Percentiles rank a stretch among this genome's conserved stretches.
Conservation (phyloP, 2,888 invertebrate species). For the Dryocosmus kuriphilus region DNA sequence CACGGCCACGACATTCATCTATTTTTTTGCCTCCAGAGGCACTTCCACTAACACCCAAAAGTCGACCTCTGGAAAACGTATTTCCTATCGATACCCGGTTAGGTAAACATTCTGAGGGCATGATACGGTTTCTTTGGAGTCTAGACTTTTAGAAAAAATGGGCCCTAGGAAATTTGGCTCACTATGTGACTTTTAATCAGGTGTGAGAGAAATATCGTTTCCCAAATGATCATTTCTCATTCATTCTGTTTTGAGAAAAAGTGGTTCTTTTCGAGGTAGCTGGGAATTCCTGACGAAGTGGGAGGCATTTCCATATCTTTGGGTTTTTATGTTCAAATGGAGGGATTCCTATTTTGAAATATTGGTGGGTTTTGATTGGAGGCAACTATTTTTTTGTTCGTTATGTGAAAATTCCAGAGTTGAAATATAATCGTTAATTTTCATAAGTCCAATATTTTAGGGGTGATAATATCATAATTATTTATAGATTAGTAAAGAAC, state of each 20-base stretch:
- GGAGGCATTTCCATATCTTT: background rate
- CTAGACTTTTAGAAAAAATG: background rate
- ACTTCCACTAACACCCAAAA: slow-evolving; percentile 6
- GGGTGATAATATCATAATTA: no score
- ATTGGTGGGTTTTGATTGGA: no score
- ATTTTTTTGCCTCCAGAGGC: slow-evolving; percentile 40
- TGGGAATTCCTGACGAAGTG: background rate
- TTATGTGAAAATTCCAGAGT: background rate
- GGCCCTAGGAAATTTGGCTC: background rate
- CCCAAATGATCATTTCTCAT: slow-evolving; percentile 1
- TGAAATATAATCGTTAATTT: background rate
- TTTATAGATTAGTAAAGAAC: no score
- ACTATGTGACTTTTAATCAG: slow-evolving; percentile 17
- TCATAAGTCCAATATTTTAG: background rate
- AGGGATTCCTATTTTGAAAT: no score
- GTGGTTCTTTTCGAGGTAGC: background rate
- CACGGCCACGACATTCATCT: slow-evolving; percentile 64
- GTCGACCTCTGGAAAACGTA: slow-evolving; percentile 17
- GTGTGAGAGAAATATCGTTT: background rate
- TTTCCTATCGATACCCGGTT: slow-evolving; percentile 1
- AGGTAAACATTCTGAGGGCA: background rate
- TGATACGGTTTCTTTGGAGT: background rate
- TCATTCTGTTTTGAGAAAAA: slow-evolving; percentile 6
- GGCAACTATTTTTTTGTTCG: no score
- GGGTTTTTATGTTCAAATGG: no score